These are phyloP conservation scores for Onychorhynchus coronatus DNA, from an alignment of 2,113 vertebrate genomes.

Conservation along the genomic window DNA sequence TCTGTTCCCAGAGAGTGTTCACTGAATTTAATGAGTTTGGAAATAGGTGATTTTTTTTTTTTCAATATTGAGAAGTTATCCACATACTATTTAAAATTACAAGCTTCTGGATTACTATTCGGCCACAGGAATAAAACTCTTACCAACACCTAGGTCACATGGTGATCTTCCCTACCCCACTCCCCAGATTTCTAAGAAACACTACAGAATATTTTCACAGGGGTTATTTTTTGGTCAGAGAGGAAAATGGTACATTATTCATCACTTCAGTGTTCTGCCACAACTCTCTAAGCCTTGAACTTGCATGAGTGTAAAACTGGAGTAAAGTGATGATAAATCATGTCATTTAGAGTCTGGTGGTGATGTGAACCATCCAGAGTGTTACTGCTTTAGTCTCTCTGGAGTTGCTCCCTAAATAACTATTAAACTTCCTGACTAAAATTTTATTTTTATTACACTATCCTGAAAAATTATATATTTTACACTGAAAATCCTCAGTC, in stretches of 20 bases:
- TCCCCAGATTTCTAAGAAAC: background rate
- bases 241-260: background rate
- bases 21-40: background rate
- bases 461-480: background rate
- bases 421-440: background rate
- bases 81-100: background rate
- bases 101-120: background rate
- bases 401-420: background rate
- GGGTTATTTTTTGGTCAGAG: background rate
- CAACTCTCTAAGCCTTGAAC: background rate
- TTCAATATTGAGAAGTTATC: background rate
- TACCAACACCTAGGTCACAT: background rate
- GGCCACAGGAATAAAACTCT: background rate
- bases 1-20: background rate
- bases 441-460: background rate
- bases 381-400: background rate
- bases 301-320: background rate
- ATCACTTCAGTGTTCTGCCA: background rate
- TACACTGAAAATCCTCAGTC: background rate
- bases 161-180: background rate
- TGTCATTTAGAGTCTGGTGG: background rate
- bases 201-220: background rate
- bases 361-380: background rate
- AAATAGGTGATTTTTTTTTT: background rate
- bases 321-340: background rate